Evolutionary conservation across 2,888 invertebrate genomes (phyloP).

Genomic region (Caenorhabditis parvicauda): DNA sequence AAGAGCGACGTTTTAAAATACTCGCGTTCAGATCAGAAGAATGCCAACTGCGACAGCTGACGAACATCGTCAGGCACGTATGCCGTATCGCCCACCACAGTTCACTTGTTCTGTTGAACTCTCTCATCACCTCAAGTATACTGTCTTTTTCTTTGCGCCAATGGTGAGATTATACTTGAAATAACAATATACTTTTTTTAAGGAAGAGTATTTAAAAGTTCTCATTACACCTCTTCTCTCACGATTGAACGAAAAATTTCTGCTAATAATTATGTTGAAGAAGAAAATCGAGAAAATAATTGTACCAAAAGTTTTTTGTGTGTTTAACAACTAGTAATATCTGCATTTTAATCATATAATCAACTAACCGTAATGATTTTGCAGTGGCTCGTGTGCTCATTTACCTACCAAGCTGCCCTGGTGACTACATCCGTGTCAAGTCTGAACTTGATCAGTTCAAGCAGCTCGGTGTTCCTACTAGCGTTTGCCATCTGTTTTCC

Average conservation of each 20-base stretch:
- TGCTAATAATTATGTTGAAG: no score
- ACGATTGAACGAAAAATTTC: no score
- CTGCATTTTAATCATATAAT: no score
- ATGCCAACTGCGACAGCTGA: conserved; percentile 71
- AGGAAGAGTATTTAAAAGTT: no score
- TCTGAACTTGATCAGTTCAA: conserved; percentile 84
- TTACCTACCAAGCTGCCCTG: conserved; percentile 84
- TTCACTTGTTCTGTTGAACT: conserved; percentile 20
- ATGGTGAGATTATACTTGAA: conserved; percentile 48
- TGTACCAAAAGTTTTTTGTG: no score
- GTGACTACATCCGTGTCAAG: conserved; percentile 80
- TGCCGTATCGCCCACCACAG: conserved; percentile 74
- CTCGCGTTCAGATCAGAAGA: conserved; percentile 64
- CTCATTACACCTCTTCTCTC: no score
- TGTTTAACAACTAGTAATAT: no score
- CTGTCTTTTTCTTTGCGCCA: conserved; percentile 54
- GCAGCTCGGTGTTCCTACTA: conserved; percentile 84
- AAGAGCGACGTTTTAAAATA: not conserved
- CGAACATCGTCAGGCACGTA: conserved; percentile 84
- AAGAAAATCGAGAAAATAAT: no score
- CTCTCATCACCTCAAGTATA: conserved; percentile 38
- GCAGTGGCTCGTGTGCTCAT: conserved; percentile 92
- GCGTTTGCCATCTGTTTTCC: conserved; percentile 75
- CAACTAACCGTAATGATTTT: no score
- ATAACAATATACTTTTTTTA: no score